Evolutionary conservation across 2,113 vertebrate species (phyloP).

Genomic region (Fregetta grallaria): DNA sequence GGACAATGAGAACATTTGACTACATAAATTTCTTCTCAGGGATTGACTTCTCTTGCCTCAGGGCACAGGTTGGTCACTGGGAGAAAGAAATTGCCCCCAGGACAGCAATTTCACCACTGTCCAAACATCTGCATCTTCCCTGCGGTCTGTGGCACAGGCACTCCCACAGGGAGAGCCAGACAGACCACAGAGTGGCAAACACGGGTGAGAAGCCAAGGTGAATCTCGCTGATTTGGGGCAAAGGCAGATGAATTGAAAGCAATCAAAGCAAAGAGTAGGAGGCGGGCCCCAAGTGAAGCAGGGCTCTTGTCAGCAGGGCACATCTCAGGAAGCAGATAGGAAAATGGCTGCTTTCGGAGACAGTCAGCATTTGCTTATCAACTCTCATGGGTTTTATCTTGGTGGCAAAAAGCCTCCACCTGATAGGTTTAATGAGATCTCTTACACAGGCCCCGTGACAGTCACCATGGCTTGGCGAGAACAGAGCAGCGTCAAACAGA

Average conservation of each 20-base stretch:
- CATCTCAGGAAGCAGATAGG: background rate
- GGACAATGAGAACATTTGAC: background rate
- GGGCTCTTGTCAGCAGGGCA: background rate
- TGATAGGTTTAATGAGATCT: background rate
- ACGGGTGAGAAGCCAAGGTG: background rate
- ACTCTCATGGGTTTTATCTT: background rate
- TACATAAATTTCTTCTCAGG: background rate
- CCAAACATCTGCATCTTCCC: background rate
- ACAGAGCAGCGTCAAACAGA: background rate
- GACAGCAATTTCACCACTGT: background rate
- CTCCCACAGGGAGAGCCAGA: background rate
- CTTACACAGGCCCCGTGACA: background rate
- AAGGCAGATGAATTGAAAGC: background rate
- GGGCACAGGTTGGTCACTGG: background rate
- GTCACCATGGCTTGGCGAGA: background rate
- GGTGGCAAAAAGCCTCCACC: background rate
- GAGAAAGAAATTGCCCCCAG: background rate
- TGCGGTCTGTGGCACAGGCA: background rate
- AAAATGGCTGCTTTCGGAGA: background rate
- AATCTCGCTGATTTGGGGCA: background rate
- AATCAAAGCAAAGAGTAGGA: background rate
- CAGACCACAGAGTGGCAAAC: background rate
- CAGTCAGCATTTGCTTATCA: conserved; percentile 53
- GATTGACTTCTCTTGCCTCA: background rate
- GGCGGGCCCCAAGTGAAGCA: background rate